Evolutionary conservation across 2,113 vertebrate species (phyloP).

Genomic region (Arizona elegans): DNA sequence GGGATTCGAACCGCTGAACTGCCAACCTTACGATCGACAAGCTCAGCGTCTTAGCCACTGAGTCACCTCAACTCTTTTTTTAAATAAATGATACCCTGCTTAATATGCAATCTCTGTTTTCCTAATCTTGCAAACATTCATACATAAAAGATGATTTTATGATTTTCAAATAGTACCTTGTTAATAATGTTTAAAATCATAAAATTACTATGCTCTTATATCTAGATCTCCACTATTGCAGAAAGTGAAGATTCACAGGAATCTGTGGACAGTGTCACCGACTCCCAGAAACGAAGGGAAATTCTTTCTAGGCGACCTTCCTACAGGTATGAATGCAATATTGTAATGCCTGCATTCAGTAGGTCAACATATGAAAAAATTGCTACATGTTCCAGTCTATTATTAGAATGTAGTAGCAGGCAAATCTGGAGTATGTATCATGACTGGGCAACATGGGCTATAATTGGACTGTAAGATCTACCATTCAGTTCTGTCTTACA

Average conservation of each 20-base stretch:
- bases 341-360: background rate
- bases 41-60: too few species aligned
- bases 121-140: background rate
- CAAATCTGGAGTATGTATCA: background rate
- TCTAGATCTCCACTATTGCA: slow-evolving; percentile 94
- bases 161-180: slow-evolving; percentile 49
- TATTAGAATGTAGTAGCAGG: background rate
- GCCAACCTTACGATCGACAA: too few species aligned
- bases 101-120: background rate
- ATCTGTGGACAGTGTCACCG: slow-evolving; percentile 96
- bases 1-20: too few species aligned
- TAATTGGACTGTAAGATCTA: background rate
- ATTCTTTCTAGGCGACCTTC: slow-evolving; percentile 95
- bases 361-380: background rate
- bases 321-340: slow-evolving; percentile 81
- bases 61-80: background rate
- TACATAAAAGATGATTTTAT: background rate
- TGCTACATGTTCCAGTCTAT: background rate
- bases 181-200: slow-evolving; percentile 8
- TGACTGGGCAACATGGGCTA: background rate
- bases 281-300: slow-evolving; percentile 96
- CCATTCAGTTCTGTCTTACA: background rate
- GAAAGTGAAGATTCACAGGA: slow-evolving; percentile 99
- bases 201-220: slow-evolving; percentile 58
- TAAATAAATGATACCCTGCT: slow-evolving; percentile 32